Conservation (phyloP, 2,797 vertebrate genomes). For the Microcaecilia unicolor region DNA sequence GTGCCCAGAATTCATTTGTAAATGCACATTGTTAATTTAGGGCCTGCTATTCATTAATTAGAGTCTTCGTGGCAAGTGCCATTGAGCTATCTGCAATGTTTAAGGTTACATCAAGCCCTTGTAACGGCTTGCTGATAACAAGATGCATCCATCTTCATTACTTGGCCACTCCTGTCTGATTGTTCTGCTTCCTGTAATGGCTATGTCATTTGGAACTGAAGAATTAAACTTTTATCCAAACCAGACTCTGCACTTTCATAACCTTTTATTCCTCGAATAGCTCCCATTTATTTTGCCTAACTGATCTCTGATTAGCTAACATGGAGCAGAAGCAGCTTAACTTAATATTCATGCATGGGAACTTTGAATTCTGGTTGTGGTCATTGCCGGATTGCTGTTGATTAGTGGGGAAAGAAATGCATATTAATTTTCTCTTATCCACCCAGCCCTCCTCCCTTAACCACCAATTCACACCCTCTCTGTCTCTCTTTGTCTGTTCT, state of each 20-base stretch:
- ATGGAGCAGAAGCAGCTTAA: slow-evolving; percentile 52
- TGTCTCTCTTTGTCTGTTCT: too few species aligned
- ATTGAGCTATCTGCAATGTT: slow-evolving; percentile 88
- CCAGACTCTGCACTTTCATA: slow-evolving; percentile 86
- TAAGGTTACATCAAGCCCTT: slow-evolving; percentile 92
- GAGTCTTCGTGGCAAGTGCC: slow-evolving; percentile 83
- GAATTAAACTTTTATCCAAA: slow-evolving; percentile 84
- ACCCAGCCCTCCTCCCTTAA: too few species aligned
- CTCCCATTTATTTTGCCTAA: slow-evolving; percentile 79
- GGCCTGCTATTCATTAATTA: slow-evolving; percentile 92
- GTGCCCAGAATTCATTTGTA: slow-evolving; percentile 80
- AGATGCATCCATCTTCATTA: slow-evolving; percentile 97
- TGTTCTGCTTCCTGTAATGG: slow-evolving; percentile 71
- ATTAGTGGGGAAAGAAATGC: too few species aligned
- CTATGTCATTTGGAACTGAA: slow-evolving; percentile 71
- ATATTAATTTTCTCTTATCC: too few species aligned
- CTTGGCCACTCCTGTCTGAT: slow-evolving; percentile 75
- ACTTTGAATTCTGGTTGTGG: too few species aligned
- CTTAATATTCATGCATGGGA: too few species aligned
- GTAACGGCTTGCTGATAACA: slow-evolving; percentile 94
- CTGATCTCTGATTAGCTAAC: slow-evolving; percentile 68
- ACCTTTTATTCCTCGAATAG: slow-evolving; percentile 71
- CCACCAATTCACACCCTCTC: too few species aligned
- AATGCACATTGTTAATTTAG: slow-evolving; percentile 79
- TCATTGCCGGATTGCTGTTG: too few species aligned